Evolutionary conservation across 1,140 invertebrate genomes (phyloP), one percentile per base, ranked within the genome.

Genomic region (Drosophila willistoni): DNA sequence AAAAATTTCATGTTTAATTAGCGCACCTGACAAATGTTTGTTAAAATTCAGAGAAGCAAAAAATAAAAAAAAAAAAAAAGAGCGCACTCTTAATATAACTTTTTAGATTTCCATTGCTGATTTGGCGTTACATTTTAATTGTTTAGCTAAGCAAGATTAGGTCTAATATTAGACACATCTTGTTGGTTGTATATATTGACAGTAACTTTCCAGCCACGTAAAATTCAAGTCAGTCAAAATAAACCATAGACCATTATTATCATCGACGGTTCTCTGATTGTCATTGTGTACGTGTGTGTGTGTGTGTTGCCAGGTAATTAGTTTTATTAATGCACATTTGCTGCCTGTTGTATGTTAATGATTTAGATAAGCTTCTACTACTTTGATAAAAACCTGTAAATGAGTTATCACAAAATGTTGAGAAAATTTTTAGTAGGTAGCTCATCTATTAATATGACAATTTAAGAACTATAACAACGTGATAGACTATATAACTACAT

Each of bases 251-350:
- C 3, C n/a, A 51, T 51, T 51, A 51, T 51, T 19, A 13, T 13
- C 36, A 13, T 13, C 36, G 36, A 39, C 10, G 36, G 36, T 3
- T 12, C 12, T 13, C 36, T 39, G 12, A 13, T 39, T 39, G 36
- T 39, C 1, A 13, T 10, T 66, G 44, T 64, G 19, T 72, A 69
- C 13, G 1, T 39, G 36, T 3, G 36, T 39, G 12, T 39, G 12
- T 73, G 57, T 64, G 19, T 72, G 73, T 77, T 73, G 65, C 67
- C 68, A 78, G 63, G 71, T 66, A 80, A 82, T 82, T 75, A 79
- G 55, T 80, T 79, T 68, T 87, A 86, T 86, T 85, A 75, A 85
- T 81, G 81, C 79, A 75, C 86, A 72, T 79, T 64, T 71, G 44
- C 82, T 86, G 82, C 71, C 65, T 59, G 78, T 73, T 22, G 44